Evolutionary conservation across 2,113 vertebrate species (phyloP), one percentile per base, ranked within the genome.

Genomic region (Cottus gobio): DNA sequence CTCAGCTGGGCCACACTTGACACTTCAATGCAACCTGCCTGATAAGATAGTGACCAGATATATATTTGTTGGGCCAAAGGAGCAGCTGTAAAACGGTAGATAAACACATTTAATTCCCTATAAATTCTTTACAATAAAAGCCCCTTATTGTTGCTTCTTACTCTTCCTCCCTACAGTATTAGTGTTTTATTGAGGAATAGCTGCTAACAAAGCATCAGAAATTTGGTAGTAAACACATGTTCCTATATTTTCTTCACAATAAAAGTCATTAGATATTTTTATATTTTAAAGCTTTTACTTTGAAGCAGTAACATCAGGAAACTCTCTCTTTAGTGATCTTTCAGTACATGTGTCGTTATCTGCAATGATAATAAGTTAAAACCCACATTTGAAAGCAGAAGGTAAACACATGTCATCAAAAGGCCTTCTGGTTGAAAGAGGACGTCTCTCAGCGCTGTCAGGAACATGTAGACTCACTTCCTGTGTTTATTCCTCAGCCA

Each of bases 401-500:
- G 26, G 4, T 44, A 44, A 15, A 44, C 42, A 15, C 13, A 3
- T 20, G 16, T 48, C 8, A 22, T 65, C n/a, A 46, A 26, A 30
- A 18, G 13, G 24, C 63, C 16, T 66, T 67, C 68, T 20, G n/a
- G 54, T n/a, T 24, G 9, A 56, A 57, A 39, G 13, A 26, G 5
- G 36, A n/a, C 20, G 8, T n/a, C 66, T 70, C n/a, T 56, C 31
- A 20, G 31, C 5, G 31, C 31, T 2, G 7, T 54, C 13, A 70
- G 31, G 4, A 16, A 24, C 57, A 44, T 46, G 18, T 34, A 9
- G 5, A 24, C 26, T 26, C 63, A 44, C 26, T 1, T 56, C 48
- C 11, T 8, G 9, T 68, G 64, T 69, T 75, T 44, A 54, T 56
- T 56, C 28, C 42, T 34, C 66, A 13, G 39, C 24, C 52, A 71